phyloP scores from a whole-genome alignment of 2,888 invertebrate species.

The Noctuana brunneofusca region DNA sequence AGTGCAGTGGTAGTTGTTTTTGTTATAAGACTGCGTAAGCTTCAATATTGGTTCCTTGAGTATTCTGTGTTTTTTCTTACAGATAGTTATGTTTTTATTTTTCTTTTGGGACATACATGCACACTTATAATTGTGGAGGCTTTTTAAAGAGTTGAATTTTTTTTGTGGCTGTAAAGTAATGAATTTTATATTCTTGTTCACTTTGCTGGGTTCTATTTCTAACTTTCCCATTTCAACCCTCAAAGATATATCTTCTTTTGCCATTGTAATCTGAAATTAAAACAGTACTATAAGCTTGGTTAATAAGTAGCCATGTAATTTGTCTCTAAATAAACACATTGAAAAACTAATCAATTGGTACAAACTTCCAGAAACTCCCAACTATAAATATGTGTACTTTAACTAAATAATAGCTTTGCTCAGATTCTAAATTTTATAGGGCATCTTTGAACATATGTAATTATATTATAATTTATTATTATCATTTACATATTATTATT shows the following conservation, averaged over 20 bases:
- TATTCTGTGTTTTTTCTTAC: slow-evolving; percentile 74
- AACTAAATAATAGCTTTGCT: too few relatives aligned
- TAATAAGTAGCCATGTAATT: too few relatives aligned
- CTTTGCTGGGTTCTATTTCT: slow-evolving; percentile 78
- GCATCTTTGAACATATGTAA: too few relatives aligned
- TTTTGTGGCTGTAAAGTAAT: slow-evolving; percentile 44
- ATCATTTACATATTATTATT: too few relatives aligned
- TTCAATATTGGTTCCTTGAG: slow-evolving; percentile 83
- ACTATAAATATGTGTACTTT: too few relatives aligned
- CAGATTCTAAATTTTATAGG: too few relatives aligned
- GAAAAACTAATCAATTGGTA: too few relatives aligned
- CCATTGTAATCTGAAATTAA: slow-evolving; percentile 50
- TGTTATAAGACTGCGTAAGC: slow-evolving; percentile 61
- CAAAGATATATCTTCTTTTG: slow-evolving; percentile 75
- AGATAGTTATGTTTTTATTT: slow-evolving; percentile 52
- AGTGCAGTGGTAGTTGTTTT: slow-evolving; percentile 41
- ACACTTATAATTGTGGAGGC: slow-evolving; percentile 54
- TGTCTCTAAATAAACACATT: too few relatives aligned
- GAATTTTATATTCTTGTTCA: slow-evolving; percentile 51
- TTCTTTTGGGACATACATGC: slow-evolving; percentile 56
- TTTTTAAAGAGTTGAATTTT: slow-evolving; percentile 34
- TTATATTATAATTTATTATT: too few relatives aligned
- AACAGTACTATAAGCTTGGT: background rate
- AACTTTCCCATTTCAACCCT: slow-evolving; percentile 80
- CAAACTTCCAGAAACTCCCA: too few relatives aligned